Evolutionary conservation across 37 sponge, comb jelly and placozoan species (phyloP).

Genomic region (Beroe ovata): DNA sequence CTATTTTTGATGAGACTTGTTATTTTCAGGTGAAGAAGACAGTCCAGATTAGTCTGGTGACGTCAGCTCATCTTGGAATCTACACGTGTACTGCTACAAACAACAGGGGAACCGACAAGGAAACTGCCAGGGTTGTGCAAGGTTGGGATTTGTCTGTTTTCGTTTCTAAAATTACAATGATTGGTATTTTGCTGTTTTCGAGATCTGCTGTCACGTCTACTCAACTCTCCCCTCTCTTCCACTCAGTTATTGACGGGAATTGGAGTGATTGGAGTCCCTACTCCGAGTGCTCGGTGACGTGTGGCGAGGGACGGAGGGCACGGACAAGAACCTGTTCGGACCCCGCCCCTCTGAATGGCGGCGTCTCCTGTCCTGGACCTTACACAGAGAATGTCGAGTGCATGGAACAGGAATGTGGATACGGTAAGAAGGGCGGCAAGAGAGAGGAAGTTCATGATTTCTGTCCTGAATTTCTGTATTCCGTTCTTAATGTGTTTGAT

Average conservation of each 20-base stretch:
- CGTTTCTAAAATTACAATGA: too few relatives aligned
- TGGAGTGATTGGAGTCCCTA: conserved; percentile 29
- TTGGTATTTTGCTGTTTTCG: too few relatives aligned
- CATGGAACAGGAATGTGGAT: not conserved
- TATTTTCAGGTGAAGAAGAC: conserved; percentile 11
- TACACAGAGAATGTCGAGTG: not conserved
- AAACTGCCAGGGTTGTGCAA: not conserved
- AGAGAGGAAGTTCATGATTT: too few relatives aligned
- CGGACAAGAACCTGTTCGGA: conserved; percentile 13
- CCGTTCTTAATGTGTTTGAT: too few relatives aligned
- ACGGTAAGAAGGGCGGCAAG: not conserved
- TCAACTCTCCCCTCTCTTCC: not conserved
- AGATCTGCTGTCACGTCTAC: too few relatives aligned
- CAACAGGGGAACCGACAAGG: not conserved
- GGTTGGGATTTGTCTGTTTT: too few relatives aligned
- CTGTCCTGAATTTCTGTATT: too few relatives aligned
- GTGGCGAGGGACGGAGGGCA: not conserved
- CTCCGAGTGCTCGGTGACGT: conserved; percentile 30
- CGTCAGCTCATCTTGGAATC: not conserved
- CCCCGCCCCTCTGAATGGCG: conserved; percentile 47
- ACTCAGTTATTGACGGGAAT: conserved; percentile 36
- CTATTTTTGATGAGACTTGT: not conserved
- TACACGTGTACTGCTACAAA: conserved; percentile 41
- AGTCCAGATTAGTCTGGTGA: not conserved
- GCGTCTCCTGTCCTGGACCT: not conserved